Percentiles rank a stretch among this genome's conserved stretches.
Evolutionary conservation across 2,113 vertebrate genomes (phyloP).

Genomic region (Hirundichthys speculiger): DNA sequence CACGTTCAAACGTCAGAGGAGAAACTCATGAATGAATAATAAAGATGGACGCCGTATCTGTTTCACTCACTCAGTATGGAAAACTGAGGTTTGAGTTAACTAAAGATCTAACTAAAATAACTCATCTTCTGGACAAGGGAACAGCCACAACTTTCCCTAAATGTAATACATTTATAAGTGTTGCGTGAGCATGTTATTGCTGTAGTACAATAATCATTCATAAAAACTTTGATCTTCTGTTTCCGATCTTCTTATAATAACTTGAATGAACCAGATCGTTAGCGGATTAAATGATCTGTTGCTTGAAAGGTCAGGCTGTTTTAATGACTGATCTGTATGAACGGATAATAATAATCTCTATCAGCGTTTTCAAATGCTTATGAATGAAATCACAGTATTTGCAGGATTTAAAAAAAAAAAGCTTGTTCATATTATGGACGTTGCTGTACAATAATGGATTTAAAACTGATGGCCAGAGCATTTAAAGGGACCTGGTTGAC

Average conservation of each 20-base stretch:
- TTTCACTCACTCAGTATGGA: too few species aligned
- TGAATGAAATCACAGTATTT: slow-evolving; percentile 12
- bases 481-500: background rate
- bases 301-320: slow-evolving; percentile 8
- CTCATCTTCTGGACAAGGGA: background rate
- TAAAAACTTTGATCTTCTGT: slow-evolving; percentile 11
- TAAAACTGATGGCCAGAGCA: background rate
- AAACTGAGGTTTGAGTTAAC: background rate
- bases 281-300: slow-evolving; percentile 10
- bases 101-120: background rate
- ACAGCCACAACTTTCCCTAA: background rate
- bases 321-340: slow-evolving; percentile 24
- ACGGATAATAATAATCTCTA: slow-evolving; percentile 5
- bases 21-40: too few species aligned
- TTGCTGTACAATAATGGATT: background rate
- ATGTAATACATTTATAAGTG: too few species aligned
- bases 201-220: background rate
- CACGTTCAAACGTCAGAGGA: too few species aligned
- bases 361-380: slow-evolving; percentile 27
- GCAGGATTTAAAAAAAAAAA: background rate
- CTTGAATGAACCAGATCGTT: slow-evolving; percentile 25
- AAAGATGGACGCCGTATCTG: too few species aligned
- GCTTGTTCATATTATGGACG: background rate
- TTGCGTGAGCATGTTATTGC: too few species aligned
- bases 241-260: slow-evolving; percentile 3